phyloP scores from a whole-genome alignment of 2,888 invertebrate species.

The Melieria omissa region DNA sequence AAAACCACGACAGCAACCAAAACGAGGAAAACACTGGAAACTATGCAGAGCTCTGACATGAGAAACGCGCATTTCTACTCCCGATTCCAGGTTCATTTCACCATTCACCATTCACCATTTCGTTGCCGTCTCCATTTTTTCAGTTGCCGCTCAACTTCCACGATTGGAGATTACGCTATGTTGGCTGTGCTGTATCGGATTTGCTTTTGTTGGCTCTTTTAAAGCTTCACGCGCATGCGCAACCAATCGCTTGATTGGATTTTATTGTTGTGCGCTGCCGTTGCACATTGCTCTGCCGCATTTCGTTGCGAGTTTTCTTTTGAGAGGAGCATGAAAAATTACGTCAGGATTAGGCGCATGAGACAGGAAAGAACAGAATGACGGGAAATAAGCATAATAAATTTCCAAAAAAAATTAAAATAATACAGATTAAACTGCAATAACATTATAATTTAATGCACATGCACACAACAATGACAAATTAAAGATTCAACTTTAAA shows the following conservation, averaged over 20 bases:
- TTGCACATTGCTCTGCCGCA: not conserved
- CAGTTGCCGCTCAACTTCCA: not conserved
- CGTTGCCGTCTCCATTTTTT: not conserved
- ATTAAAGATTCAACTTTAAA: no score
- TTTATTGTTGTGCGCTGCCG: conserved; percentile 44
- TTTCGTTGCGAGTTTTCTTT: conserved; percentile 13
- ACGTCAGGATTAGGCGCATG: conserved; percentile 33
- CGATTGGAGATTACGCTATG: not conserved
- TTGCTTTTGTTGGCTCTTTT: conserved; percentile 21
- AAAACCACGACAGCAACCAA: no score
- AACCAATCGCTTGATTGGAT: conserved; percentile 62
- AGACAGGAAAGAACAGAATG: conserved; percentile 20
- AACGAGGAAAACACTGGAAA: no score
- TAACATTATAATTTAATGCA: no score
- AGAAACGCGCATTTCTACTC: not conserved
- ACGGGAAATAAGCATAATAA: conserved; percentile 55
- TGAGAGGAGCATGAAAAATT: conserved; percentile 38
- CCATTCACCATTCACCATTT: not conserved
- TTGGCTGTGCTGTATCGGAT: not conserved
- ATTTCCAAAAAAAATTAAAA: conserved; percentile 1
- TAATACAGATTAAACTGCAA: no score
- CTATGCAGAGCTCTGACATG: no score
- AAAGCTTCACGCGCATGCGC: conserved; percentile 57
- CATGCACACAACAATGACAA: no score
- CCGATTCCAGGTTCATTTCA: not conserved